phyloP scores from a whole-genome alignment of 2,888 invertebrate species.

The Baccha elongata region DNA sequence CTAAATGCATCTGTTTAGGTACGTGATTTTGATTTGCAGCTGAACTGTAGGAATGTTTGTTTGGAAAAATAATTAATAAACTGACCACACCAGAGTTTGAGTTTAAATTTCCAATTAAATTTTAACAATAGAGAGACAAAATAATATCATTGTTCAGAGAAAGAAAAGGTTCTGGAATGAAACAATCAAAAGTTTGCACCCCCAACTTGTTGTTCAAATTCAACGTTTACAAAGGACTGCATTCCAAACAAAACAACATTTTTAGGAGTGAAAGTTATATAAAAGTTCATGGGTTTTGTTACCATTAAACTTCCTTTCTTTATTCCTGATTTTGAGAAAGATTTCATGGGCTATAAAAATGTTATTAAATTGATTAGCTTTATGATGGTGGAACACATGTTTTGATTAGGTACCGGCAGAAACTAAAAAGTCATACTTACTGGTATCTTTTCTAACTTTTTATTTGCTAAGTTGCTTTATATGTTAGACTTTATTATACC shows the following conservation, averaged over 20 bases:
- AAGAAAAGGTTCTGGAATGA: background rate
- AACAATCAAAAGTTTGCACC: background rate
- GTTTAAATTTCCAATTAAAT: too few species aligned
- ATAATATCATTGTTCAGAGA: background rate
- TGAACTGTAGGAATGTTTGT: too few species aligned
- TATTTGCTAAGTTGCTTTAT: too few species aligned
- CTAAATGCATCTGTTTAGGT: too few species aligned
- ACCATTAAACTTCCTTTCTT: constrained; percentile 2
- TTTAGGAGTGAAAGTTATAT: constrained; percentile 4
- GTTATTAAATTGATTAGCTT: background rate
- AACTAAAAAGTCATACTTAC: background rate
- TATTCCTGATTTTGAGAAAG: background rate
- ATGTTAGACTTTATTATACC: too few species aligned
- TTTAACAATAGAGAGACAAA: too few species aligned
- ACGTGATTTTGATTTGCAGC: too few species aligned
- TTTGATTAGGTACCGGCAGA: background rate
- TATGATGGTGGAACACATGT: constrained; percentile 12
- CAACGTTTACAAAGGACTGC: background rate
- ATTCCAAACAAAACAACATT: background rate
- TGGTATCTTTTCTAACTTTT: too few species aligned
- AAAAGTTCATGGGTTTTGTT: background rate
- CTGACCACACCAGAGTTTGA: too few species aligned
- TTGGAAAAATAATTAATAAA: too few species aligned
- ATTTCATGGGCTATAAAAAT: constrained; percentile 14
- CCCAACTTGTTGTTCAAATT: background rate